Percentiles rank a stretch among this genome's conserved stretches.
These are phyloP conservation scores for Sebastes paucispinis DNA, from an alignment of 2,797 vertebrate genomes.

Conservation along the genomic window DNA sequence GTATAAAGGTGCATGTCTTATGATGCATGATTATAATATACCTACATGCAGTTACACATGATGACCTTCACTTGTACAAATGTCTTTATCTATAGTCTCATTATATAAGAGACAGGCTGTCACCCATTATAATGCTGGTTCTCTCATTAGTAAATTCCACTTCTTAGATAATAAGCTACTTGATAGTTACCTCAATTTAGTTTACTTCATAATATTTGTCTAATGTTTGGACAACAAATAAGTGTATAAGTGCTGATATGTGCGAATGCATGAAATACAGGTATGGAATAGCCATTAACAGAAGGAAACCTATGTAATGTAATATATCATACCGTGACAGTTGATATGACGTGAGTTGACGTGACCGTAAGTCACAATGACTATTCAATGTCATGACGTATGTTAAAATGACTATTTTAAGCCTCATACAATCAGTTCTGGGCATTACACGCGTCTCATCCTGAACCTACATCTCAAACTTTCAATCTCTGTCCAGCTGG, in stretches of 20 bases:
- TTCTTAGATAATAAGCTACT: not conserved
- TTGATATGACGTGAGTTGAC: not conserved
- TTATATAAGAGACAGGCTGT: not conserved
- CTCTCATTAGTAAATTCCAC: conserved; percentile 47
- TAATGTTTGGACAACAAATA: not conserved
- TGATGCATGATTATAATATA: no score
- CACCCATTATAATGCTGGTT: not conserved
- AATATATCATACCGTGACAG: not conserved
- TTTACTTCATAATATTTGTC: not conserved
- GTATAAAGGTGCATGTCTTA: no score
- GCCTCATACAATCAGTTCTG: not conserved
- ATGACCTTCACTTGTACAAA: no score
- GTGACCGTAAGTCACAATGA: not conserved
- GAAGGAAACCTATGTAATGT: not conserved
- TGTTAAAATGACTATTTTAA: not conserved
- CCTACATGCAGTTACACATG: no score
- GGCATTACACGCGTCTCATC: not conserved
- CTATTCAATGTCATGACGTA: not conserved
- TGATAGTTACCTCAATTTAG: not conserved
- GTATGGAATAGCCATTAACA: not conserved
- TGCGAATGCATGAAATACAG: not conserved
- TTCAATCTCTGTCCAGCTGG: not conserved
- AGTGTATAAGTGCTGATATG: not conserved
- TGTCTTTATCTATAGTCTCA: not conserved
- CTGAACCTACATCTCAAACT: not conserved